phyloP scores from a whole-genome alignment of 2,113 vertebrate genomes.

The Caranx melampygus region DNA sequence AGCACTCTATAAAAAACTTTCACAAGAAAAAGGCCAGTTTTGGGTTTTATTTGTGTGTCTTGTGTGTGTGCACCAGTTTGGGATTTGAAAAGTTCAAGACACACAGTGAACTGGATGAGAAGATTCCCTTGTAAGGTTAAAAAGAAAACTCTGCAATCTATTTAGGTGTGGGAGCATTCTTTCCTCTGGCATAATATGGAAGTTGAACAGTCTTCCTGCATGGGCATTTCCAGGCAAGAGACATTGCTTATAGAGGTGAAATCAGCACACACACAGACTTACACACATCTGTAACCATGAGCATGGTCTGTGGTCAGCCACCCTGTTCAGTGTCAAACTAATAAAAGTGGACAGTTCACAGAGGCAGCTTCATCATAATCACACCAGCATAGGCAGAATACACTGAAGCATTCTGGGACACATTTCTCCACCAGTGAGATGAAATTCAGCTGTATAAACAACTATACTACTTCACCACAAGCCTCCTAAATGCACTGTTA shows the following conservation, averaged over 20 bases:
- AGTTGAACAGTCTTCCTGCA: constrained; percentile 19
- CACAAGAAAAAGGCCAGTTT: constrained; percentile 28
- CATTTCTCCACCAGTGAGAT: constrained; percentile 15
- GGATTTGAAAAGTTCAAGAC: constrained; percentile 29
- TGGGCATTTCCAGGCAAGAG: constrained; percentile 57
- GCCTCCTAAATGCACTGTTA: constrained; percentile 47
- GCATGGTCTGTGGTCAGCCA: constrained; percentile 3
- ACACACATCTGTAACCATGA: constrained; percentile 32
- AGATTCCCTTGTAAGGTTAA: constrained; percentile 67
- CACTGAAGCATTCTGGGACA: constrained; percentile 12
- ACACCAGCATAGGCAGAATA: constrained; percentile 14
- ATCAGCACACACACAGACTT: constrained; percentile 43
- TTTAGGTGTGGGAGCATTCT: constrained; percentile 53
- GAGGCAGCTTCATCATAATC: constrained; percentile 4
- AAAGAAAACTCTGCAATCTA: constrained; percentile 37
- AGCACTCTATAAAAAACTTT: constrained; percentile 13
- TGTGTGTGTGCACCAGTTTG: constrained; percentile 18
- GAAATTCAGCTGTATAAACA: constrained; percentile 58
- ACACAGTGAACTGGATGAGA: constrained; percentile 30
- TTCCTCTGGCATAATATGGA: constrained; percentile 61
- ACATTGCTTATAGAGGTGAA: constrained; percentile 30
- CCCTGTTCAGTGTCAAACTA: constrained; percentile 44
- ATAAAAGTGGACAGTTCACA: constrained; percentile 46
- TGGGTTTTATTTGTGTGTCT: constrained; percentile 28
- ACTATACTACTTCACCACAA: constrained; percentile 50